These are phyloP conservation scores for Cylindroiulus punctatus DNA, from an alignment of 2,888 invertebrate species.

Conservation along the genomic window DNA sequence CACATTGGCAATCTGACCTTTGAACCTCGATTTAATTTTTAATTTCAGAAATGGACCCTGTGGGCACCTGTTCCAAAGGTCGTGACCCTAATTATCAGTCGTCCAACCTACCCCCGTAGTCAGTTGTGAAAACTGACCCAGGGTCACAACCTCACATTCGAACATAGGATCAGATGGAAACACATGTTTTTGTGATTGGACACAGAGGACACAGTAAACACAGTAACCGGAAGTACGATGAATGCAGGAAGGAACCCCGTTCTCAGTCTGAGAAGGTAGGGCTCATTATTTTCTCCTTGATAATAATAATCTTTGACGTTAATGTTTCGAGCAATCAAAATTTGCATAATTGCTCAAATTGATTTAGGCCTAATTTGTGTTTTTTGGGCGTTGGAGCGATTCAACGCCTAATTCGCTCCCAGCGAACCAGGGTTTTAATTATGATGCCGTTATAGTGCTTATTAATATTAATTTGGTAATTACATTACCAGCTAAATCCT, in stretches of 20 bases:
- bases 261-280: background rate
- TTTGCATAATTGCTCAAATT: constrained; percentile 1
- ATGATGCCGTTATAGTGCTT: no score
- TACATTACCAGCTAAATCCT: no score
- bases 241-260: background rate
- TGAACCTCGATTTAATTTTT: no score
- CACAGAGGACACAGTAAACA: no score
- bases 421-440: no score
- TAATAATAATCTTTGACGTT: background rate
- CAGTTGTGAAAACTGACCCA: background rate
- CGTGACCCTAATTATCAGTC: no score
- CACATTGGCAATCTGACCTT: no score
- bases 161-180: background rate
- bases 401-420: no score
- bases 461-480: no score
- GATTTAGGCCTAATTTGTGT: background rate
- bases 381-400: background rate
- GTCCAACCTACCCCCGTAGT: no score
- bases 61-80: no score
- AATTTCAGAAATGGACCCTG: no score
- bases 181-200: background rate
- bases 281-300: background rate
- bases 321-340: background rate
- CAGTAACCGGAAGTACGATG: background rate
- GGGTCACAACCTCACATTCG: background rate